Evolutionary conservation across 2,888 invertebrate species (phyloP), one percentile per base, ranked within the genome.

Genomic region (Autographa pulchrina): DNA sequence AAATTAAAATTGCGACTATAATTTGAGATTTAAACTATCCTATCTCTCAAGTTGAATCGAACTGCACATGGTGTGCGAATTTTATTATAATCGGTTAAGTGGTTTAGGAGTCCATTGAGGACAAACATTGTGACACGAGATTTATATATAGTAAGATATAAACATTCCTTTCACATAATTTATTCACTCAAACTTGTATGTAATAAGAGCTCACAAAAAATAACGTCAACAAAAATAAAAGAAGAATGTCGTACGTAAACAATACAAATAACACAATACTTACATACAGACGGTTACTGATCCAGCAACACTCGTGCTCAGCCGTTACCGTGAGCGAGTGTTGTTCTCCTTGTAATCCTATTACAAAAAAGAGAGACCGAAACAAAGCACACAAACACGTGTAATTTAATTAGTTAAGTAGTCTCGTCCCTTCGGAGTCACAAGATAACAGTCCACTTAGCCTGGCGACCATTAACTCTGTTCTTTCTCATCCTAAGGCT

Each of bases 391-490:
- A 16, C 16, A 80, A 43, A 65, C 80, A 72, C 59, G 56, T 67
- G 77, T 67, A 67, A 68, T 72, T 65, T 62, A 67, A 80, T 80
- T 77, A 80, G 61, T 66, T 65, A 65, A 80, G 80, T 77, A 77
- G 32, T 38, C 63, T 20, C 60, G 65, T 58, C 65, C 65, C 66
- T 66, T 59, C 35, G 61, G 58, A 52, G 56, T n/a, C 41, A 14
- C 20, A 59, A 80, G 77, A 68, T 71, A 71, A 77, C 64, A 32
- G n/a, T 41, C 67, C 72, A 56, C 59, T 77, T 64, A n/a, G 56
- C 62, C 20, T 8, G 32, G 41, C n/a, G n/a, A 6, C 69, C 18
- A 41, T 56, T 59, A 31, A 16, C 62, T 20, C 25, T 25, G 48
- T 35, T 38, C 41, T 52, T 65, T 48, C 65, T 48, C 20, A 58